These are phyloP conservation scores for Tachina fera DNA, from an alignment of 2,888 invertebrate genomes.

Conservation along the genomic window DNA sequence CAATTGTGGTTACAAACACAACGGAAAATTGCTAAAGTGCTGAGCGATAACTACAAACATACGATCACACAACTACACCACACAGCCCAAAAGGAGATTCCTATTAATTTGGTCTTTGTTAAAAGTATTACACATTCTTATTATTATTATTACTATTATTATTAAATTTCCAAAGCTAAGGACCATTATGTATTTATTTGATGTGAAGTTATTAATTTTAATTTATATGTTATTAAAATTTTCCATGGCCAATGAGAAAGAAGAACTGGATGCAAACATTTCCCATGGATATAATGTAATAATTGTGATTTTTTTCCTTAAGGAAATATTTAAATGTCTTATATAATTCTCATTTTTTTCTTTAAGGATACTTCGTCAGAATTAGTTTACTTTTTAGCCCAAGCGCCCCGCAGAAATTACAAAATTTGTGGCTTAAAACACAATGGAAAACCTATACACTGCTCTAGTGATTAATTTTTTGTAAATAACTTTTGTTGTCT, in stretches of 20 bases:
- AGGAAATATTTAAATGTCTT: neutral
- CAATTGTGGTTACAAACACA: slow-evolving; percentile 65
- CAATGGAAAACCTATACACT: slow-evolving; percentile 61
- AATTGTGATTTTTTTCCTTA: neutral
- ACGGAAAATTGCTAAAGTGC: slow-evolving; percentile 63
- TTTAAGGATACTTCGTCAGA: slow-evolving; percentile 42
- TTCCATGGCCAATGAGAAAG: slow-evolving; percentile 19
- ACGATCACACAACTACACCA: no score
- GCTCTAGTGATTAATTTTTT: slow-evolving; percentile 40
- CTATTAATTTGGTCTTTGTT: neutral
- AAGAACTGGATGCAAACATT: neutral
- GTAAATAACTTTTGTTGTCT: slow-evolving; percentile 20
- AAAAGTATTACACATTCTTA: neutral
- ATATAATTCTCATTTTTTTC: neutral
- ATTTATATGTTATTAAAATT: slow-evolving; percentile 47
- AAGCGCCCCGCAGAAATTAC: slow-evolving; percentile 56
- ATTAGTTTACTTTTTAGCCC: slow-evolving; percentile 48
- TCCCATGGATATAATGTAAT: slow-evolving; percentile 43
- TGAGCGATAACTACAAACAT: neutral
- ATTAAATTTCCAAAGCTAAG: neutral
- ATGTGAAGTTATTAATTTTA: slow-evolving; percentile 43
- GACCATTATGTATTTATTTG: slow-evolving; percentile 33
- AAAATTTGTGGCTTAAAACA: slow-evolving; percentile 64
- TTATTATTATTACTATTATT: no score
- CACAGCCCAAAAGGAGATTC: neutral